A percentile compares a stretch with the other conserved stretches of the same genome.
These are phyloP conservation scores for Erpobdella octoculata DNA, from an alignment of 2,888 invertebrate genomes.

Conservation along the genomic window DNA sequence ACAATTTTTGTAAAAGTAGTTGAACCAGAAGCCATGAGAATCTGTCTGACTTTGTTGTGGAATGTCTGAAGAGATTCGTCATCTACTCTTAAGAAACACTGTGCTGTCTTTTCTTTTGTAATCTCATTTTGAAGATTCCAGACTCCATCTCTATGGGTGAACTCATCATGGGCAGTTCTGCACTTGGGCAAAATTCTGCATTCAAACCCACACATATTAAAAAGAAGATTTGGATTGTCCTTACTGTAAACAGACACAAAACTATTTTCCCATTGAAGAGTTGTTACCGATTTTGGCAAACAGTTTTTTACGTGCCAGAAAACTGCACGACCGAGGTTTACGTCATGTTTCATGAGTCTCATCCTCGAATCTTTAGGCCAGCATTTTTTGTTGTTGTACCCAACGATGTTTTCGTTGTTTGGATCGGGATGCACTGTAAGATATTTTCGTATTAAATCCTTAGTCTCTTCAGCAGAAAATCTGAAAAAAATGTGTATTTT, in stretches of 20 bases:
- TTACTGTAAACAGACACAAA: slow-evolving; percentile 99
- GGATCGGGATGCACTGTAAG: slow-evolving; percentile 99
- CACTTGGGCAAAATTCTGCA: slow-evolving; percentile 91
- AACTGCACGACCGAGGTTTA: slow-evolving; percentile 94
- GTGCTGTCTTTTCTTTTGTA: slow-evolving; percentile 95
- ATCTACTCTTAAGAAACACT: slow-evolving; percentile 94
- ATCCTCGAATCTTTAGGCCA: slow-evolving; percentile 98
- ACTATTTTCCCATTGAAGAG: slow-evolving; percentile 97
- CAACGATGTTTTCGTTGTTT: slow-evolving; percentile 99
- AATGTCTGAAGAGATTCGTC: slow-evolving; percentile 94
- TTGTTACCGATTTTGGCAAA: slow-evolving; percentile 91
- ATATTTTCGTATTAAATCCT: slow-evolving; percentile 94
- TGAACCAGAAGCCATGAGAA: slow-evolving; percentile 98
- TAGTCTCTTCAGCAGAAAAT: slow-evolving; percentile 94
- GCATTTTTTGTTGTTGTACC: slow-evolving; percentile 99
- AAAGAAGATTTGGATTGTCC: slow-evolving; percentile 95
- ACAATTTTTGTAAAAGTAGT: slow-evolving; percentile 99
- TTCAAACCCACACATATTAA: slow-evolving; percentile 99
- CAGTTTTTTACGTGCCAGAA: slow-evolving; percentile 99
- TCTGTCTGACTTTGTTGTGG: slow-evolving; percentile 96
- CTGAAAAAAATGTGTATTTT: slow-evolving; percentile 89
- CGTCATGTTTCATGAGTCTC: slow-evolving; percentile 99
- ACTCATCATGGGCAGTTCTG: slow-evolving; percentile 67
- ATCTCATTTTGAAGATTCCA: slow-evolving; percentile 99
- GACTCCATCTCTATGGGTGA: slow-evolving; percentile 82